A percentile compares a stretch with the other conserved stretches of the same genome.
Evolutionary conservation across 2,797 vertebrate species (phyloP).

Genomic region (Oophaga sylvatica): DNA sequence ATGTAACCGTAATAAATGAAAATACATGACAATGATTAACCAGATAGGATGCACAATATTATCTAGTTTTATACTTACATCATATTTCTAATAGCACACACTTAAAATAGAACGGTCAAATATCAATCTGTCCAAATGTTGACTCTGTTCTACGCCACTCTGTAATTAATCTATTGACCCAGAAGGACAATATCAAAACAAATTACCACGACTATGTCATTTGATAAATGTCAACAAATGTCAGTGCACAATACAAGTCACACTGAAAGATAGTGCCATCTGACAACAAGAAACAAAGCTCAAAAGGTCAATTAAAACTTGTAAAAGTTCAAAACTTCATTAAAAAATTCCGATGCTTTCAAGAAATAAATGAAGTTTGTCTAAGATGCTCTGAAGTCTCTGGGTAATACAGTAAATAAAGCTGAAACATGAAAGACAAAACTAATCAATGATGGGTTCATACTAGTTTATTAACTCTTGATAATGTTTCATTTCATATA

Average conservation of each 20-base stretch:
- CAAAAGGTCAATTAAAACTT: constrained; percentile 61
- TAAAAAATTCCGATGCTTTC: neutral
- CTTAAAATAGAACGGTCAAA: constrained; percentile 3
- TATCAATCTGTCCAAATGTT: constrained; percentile 21
- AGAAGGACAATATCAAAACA: constrained; percentile 58
- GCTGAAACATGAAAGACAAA: neutral
- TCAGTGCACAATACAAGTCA: constrained; percentile 56
- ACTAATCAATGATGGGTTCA: neutral
- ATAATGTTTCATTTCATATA: no score
- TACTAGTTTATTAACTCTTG: neutral
- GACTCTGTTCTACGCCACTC: constrained; percentile 18
- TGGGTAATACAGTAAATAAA: neutral
- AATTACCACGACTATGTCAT: constrained; percentile 55
- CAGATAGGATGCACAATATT: neutral
- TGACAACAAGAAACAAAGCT: constrained; percentile 51
- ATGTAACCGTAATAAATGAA: neutral
- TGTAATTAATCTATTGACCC: constrained; percentile 59
- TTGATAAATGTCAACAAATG: constrained; percentile 62
- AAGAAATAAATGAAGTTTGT: neutral
- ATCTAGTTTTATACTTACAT: neutral
- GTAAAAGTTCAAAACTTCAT: constrained; percentile 49
- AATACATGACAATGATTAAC: neutral
- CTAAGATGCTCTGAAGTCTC: neutral
- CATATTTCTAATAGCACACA: neutral
- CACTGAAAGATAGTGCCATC: constrained; percentile 49